Percentiles rank a stretch among this genome's conserved stretches.
These are phyloP conservation scores for Zhuqinia jingwanae DNA, from an alignment of 2,888 invertebrate genomes.

Conservation along the genomic window DNA sequence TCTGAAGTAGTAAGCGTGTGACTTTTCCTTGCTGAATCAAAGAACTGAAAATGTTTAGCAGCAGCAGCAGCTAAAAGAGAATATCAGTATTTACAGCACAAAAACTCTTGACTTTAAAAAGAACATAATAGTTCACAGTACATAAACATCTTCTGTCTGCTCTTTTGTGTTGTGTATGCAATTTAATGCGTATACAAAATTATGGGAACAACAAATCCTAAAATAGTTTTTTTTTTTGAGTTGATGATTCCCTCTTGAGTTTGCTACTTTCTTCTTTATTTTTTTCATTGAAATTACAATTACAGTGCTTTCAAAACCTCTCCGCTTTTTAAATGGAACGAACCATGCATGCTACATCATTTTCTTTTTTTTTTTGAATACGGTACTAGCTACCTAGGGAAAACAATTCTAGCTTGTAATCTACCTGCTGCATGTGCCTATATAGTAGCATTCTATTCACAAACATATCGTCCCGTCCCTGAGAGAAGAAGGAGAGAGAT, in stretches of 20 bases:
- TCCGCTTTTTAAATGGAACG: conserved; percentile 55
- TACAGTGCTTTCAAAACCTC: conserved; percentile 3
- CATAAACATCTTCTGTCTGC: too few relatives aligned
- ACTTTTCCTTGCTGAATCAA: too few relatives aligned
- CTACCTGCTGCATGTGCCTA: background rate
- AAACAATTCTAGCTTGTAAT: conserved; percentile 6
- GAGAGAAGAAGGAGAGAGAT: too few relatives aligned
- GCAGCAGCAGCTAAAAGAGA: too few relatives aligned
- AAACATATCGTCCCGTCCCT: background rate
- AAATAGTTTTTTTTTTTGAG: conserved; percentile 24
- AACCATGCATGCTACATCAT: conserved; percentile 29
- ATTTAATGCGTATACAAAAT: too few relatives aligned
- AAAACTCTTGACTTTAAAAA: too few relatives aligned
- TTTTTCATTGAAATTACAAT: background rate
- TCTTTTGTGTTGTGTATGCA: too few relatives aligned
- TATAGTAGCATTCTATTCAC: too few relatives aligned
- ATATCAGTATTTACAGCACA: too few relatives aligned
- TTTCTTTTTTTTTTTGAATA: conserved; percentile 41
- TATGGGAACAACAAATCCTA: conserved; percentile 32
- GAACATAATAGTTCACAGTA: too few relatives aligned
- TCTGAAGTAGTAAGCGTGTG: too few relatives aligned
- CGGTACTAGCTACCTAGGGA: conserved; percentile 35
- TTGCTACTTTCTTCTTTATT: conserved; percentile 3
- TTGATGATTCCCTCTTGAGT: background rate
- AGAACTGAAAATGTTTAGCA: too few relatives aligned